A percentile compares a stretch with the other conserved stretches of the same genome.
Conservation (phyloP, 2,888 invertebrate genomes). For the Aleiodes alternator region DNA sequence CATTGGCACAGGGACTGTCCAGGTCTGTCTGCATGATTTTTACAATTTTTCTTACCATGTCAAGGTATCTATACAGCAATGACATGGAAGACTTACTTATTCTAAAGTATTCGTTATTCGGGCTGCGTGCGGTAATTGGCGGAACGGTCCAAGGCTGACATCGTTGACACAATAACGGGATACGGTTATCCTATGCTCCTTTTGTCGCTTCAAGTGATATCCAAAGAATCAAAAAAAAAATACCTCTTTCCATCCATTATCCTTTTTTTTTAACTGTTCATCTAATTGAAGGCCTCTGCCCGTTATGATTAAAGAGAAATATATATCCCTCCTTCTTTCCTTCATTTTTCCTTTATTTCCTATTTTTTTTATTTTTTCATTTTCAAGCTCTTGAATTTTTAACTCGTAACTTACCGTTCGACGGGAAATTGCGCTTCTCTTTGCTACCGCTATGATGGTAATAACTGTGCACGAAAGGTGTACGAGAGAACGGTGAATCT, state of each 20-base stretch:
- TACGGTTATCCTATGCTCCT: slow-evolving; percentile 33
- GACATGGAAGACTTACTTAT: slow-evolving; percentile 47
- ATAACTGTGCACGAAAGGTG: slow-evolving; percentile 21
- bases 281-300: slow-evolving; percentile 18
- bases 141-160: slow-evolving; percentile 49
- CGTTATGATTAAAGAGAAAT: slow-evolving; percentile 30
- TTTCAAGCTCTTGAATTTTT: slow-evolving; percentile 6
- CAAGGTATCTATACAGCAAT: slow-evolving; percentile 48
- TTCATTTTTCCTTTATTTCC: neutral
- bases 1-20: slow-evolving; percentile 26
- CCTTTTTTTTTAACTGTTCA: slow-evolving; percentile 24
- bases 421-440: slow-evolving; percentile 20
- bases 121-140: slow-evolving; percentile 50
- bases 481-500: slow-evolving; percentile 13
- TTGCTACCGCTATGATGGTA: slow-evolving; percentile 26
- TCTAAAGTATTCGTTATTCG: slow-evolving; percentile 47
- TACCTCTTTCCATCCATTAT: neutral
- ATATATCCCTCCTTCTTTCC: slow-evolving; percentile 11
- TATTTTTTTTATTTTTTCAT: neutral
- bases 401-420: slow-evolving; percentile 27
- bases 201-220: slow-evolving; percentile 32
- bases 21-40: slow-evolving; percentile 12
- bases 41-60: slow-evolving; percentile 39
- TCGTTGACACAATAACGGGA: slow-evolving; percentile 48
- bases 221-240: neutral